Percentiles rank a stretch among this genome's conserved stretches.
Conservation (phyloP, 2,797 vertebrate species). For the Falco concolor region DNA sequence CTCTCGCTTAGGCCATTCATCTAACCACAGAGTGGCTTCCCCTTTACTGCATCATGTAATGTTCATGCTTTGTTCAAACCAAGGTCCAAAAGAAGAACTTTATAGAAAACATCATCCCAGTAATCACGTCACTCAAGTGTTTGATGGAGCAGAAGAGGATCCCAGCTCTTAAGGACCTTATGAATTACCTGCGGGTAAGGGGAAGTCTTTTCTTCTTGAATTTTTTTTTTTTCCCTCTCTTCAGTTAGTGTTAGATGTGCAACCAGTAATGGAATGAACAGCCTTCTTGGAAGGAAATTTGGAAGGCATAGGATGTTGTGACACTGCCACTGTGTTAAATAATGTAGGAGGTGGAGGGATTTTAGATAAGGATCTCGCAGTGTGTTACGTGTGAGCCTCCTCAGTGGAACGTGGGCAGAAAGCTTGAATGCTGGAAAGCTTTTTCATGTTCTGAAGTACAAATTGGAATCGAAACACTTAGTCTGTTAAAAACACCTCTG, state of each 20-base stretch:
- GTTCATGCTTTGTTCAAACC: not conserved
- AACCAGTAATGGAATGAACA: not conserved
- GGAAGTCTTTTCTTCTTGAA: not conserved
- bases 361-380: not conserved
- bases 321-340: constrained; percentile 34
- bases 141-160: constrained; percentile 85
- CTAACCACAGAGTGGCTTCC: not conserved
- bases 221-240: not conserved
- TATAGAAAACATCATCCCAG: constrained; percentile 88
- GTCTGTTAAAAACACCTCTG: constrained; percentile 64
- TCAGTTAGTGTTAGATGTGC: not conserved
- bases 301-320: constrained; percentile 17
- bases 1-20: not conserved
- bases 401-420: constrained; percentile 31
- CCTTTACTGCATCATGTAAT: not conserved
- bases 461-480: constrained; percentile 6
- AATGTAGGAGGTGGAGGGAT: constrained; percentile 19
- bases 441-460: constrained; percentile 5
- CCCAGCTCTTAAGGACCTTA: constrained; percentile 86
- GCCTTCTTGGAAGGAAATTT: not conserved
- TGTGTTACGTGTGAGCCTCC: constrained; percentile 11
- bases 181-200: constrained; percentile 88
- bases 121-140: constrained; percentile 86
- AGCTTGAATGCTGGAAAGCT: not conserved
- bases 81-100: constrained; percentile 96